Evolutionary conservation across 2,797 vertebrate species (phyloP), one percentile per base, ranked within the genome.

Genomic region (Brachyrhaphis roseni): DNA sequence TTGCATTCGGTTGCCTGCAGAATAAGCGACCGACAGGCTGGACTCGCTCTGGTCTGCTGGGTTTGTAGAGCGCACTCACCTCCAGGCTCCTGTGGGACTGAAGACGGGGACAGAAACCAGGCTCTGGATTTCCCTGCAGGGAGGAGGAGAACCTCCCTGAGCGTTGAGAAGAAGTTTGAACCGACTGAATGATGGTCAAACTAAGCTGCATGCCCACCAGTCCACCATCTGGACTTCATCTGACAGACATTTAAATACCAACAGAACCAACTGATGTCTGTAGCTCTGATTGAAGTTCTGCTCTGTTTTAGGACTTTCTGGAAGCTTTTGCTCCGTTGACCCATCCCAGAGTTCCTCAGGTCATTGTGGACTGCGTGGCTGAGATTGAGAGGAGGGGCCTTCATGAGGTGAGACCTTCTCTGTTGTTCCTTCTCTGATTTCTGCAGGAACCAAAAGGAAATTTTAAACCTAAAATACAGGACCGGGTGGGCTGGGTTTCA

Each of bases 361-460:
- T 93, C 47, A 45, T 94, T 0, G 51, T 81, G 1, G 86, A 93
- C 20, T 94, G 93, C 18, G 89, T 93, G 59, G 53, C 85, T 0
- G 93, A 94, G 85, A 93, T 94, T 0, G 93, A 94, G 79, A 85
- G 86, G 71, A 72, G 91, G 43, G 93, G 93, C 0, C 82, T 93
- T 73, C 43, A 88, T 3, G 93, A 94, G 92, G 93, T 93, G 78
- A 83, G 81, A 5, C 45, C 36, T n/a, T 6, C 28, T 4, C 13
- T 55, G 36, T 62, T 62, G 57, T 34, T 31, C 4, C n/a, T 62
- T 34, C 13, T 18, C 28, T 16, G 28, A 34, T 62, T 28, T 31
- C 57, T 62, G 57, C 28, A 28, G 57, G 15, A 34, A 62, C n/a
- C n/a, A 59, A 13, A 66, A 39, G 18, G 3, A 39, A 18, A 68